Conservation (phyloP, 2,113 vertebrate genomes). For the Murina feae region DNA sequence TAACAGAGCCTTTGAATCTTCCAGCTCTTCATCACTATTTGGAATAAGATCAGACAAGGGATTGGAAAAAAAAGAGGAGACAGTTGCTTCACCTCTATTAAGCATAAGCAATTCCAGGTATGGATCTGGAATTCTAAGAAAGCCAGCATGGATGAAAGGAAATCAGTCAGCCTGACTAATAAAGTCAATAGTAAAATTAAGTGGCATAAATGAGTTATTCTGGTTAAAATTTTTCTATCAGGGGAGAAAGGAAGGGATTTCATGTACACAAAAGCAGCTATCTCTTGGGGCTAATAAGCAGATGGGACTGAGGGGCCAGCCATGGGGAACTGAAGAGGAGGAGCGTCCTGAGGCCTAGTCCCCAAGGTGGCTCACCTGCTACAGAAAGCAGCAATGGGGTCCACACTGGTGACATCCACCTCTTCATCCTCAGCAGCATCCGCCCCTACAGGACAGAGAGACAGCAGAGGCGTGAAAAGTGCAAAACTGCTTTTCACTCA, state of each 20-base stretch:
- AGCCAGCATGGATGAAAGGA: not conserved
- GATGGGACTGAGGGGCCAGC: not conserved
- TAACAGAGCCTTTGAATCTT: slow-evolving; percentile 94
- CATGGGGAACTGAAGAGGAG: not conserved
- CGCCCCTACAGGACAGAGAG: slow-evolving; percentile 83
- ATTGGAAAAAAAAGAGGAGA: slow-evolving; percentile 73
- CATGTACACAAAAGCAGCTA: not conserved
- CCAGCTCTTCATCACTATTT: slow-evolving; percentile 94
- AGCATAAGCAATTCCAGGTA: slow-evolving; percentile 6
- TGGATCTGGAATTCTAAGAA: not conserved
- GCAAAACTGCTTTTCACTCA: not conserved
- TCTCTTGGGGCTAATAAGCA: not conserved
- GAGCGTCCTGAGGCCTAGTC: fast-evolving
- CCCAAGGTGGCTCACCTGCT: slow-evolving; percentile 85
- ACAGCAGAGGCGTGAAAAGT: not conserved
- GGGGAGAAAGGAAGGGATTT: not conserved
- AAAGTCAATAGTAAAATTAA: not conserved
- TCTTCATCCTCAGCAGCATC: slow-evolving; percentile 97
- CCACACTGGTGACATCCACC: slow-evolving; percentile 96
- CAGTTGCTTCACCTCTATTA: slow-evolving; percentile 62
- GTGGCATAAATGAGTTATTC: not conserved
- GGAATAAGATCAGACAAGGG: slow-evolving; percentile 66
- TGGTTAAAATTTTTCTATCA: not conserved
- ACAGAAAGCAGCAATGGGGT: slow-evolving; percentile 96
- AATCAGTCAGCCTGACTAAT: not conserved